A percentile compares a stretch with the other conserved stretches of the same genome.
These are phyloP conservation scores for Trididemnum clinides DNA, from an alignment of 23 tunicate species.

Conservation along the genomic window DNA sequence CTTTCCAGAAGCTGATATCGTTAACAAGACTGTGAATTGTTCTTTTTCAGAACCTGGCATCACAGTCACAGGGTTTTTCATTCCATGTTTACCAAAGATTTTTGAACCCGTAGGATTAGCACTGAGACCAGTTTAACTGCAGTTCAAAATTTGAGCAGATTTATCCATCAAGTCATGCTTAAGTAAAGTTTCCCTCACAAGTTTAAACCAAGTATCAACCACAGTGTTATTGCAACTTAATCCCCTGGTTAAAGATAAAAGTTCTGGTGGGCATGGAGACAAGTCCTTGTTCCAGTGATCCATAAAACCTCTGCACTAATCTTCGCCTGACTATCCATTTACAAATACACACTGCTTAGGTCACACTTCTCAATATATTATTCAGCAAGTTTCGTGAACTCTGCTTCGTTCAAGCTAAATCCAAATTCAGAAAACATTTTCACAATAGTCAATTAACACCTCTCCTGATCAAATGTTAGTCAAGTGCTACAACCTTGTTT, in stretches of 20 bases:
- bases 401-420: not conserved
- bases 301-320: not conserved
- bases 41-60: slow-evolving; percentile 2
- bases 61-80: not conserved
- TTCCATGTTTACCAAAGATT: not conserved
- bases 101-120: not conserved
- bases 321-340: not conserved
- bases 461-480: not conserved
- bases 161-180: not conserved
- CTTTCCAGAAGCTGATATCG: not conserved
- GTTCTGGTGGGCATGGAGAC: not conserved
- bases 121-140: not conserved
- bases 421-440: not conserved
- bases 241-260: not conserved
- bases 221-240: not conserved
- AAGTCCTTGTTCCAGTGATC: not conserved
- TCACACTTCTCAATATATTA: not conserved
- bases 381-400: not conserved
- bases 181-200: not conserved
- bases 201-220: slow-evolving; percentile 1
- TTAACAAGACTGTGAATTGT: not conserved
- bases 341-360: not conserved
- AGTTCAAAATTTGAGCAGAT: not conserved
- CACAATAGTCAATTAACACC: not conserved
- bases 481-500: not conserved